phyloP scores from a whole-genome alignment of 2,888 invertebrate species.

The Sylvicola cinctus region DNA sequence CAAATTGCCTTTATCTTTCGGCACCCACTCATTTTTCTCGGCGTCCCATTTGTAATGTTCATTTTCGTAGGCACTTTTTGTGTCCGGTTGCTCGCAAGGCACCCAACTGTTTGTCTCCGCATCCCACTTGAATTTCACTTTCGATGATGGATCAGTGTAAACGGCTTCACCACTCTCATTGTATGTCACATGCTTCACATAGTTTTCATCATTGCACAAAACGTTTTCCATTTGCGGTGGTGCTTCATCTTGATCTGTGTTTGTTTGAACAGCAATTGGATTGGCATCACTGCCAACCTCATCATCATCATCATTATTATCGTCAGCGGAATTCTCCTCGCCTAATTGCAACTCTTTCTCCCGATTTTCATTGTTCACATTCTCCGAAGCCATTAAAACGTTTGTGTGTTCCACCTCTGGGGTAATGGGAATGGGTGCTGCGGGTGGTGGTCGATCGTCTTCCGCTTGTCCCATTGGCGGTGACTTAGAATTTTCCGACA shows the following conservation, averaged over 20 bases:
- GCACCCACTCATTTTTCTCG: conserved; percentile 29
- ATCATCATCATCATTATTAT: background rate
- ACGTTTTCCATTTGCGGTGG: background rate
- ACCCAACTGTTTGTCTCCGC: conserved; percentile 29
- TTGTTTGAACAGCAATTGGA: no score
- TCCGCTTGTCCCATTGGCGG: no score
- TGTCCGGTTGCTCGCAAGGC: conserved; percentile 6
- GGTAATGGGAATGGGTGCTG: background rate
- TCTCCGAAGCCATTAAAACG: background rate
- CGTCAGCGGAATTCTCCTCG: background rate
- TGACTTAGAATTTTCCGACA: no score
- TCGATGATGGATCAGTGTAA: conserved; percentile 51
- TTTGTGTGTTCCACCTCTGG: background rate
- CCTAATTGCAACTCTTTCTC: background rate
- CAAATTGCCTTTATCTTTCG: conserved; percentile 17
- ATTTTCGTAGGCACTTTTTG: conserved; percentile 17
- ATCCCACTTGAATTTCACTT: conserved; percentile 46
- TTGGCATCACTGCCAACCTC: background rate
- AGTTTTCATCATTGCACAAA: conserved; percentile 11
- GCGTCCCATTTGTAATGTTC: conserved; percentile 22
- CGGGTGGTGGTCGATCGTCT: background rate
- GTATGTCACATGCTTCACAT: conserved; percentile 43
- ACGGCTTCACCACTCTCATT: conserved; percentile 42
- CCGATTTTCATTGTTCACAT: conserved; percentile 1
- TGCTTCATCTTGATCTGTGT: background rate